Evolutionary conservation across 2,888 invertebrate species (phyloP), one percentile per base, ranked within the genome.

Genomic region (Graphium colonna): DNA sequence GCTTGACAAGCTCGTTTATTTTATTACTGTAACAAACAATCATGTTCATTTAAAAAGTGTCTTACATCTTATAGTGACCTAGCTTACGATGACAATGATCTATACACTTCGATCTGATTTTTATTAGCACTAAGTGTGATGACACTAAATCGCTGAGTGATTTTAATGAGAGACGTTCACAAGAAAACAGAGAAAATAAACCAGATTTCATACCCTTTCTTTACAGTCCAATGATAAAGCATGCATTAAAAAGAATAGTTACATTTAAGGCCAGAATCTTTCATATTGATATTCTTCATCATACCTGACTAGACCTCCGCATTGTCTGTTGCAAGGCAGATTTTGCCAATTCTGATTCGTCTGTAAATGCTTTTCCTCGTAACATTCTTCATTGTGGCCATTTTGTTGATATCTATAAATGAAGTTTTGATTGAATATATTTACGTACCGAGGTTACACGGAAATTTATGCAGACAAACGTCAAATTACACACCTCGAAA

Each of bases 251-350:
- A 51, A 56, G 52, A 61, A 61, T 77, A 51, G 55, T 65, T 47
- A 62, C 3, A 55, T 60, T 63, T 78, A 85, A 21, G 84, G 86
- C 86, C 86, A 86, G 63, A 74, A 79, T 21, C 64, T 69, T 56
- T 71, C 65, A 46, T 67, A 60, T 48, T 82, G 71, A 54, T 69
- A 61, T 51, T 74, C 75, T 48, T 63, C 60, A 53, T 72, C 75
- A 67, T 87, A 89, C 89, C 89, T 89, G 79, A 89, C 88, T 58
- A 88, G 75, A 28, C 86, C 87, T 36, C 88, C 73, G 57, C 86
- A 86, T 56, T 88, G 86, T 9, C 86, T 69, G 64, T 74, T 80
- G 70, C 84, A 82, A 0, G 82, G 82, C 17, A 80, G 56, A 57
- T 82, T 80, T 63, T 83, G 81, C 75, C 81, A 73, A 61, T 77